phyloP scores from a whole-genome alignment of 2,113 vertebrate genomes.

The Fregetta grallaria region DNA sequence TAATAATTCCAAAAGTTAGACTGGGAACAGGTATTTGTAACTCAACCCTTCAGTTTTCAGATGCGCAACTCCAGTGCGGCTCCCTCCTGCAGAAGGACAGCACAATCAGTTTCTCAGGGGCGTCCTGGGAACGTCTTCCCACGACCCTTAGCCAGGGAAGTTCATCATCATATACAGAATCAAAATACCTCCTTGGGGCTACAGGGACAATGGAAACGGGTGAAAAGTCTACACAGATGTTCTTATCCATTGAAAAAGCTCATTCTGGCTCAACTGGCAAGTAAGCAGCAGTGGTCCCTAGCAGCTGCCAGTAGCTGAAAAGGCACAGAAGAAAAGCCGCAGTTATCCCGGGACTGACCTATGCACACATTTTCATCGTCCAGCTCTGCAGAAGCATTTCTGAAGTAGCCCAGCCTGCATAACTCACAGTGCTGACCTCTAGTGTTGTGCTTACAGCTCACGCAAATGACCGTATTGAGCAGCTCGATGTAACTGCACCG shows the following conservation, averaged over 20 bases:
- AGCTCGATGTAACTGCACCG: slow-evolving; percentile 99
- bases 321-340: slow-evolving; percentile 73
- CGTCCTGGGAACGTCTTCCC: neutral
- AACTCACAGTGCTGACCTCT: slow-evolving; percentile 99
- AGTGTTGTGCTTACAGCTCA: slow-evolving; percentile 99
- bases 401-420: slow-evolving; percentile 99
- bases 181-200: neutral
- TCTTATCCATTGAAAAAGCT: slow-evolving; percentile 65
- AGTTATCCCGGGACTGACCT: slow-evolving; percentile 90
- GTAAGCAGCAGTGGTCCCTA: slow-evolving; percentile 39
- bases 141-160: neutral
- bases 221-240: slow-evolving; percentile 32
- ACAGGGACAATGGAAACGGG: slow-evolving; percentile 13
- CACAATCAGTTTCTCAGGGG: neutral
- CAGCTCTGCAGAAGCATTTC: slow-evolving; percentile 97
- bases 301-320: slow-evolving; percentile 63
- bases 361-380: slow-evolving; percentile 99
- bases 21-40: neutral
- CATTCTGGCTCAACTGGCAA: slow-evolving; percentile 38
- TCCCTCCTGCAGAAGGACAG: neutral
- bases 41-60: neutral
- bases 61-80: neutral
- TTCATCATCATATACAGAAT: neutral
- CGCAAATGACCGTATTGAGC: slow-evolving; percentile 98
- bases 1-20: neutral